Percentiles rank a stretch among this genome's conserved stretches.
Evolutionary conservation across 2,113 vertebrate genomes (phyloP).

Genomic region (Strigops habroptila): DNA sequence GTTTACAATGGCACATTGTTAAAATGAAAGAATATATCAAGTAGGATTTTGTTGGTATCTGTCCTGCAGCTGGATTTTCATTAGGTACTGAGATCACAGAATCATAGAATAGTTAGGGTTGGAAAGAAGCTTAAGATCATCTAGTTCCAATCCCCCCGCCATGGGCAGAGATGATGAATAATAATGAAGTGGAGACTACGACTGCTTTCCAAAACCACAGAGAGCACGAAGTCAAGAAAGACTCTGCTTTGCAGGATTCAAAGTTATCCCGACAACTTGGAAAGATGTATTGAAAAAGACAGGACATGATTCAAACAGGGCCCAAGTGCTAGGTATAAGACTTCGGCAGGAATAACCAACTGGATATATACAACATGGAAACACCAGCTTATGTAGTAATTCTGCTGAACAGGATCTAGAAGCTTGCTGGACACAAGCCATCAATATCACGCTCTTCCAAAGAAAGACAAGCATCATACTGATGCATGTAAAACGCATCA

Average conservation of each 20-base stretch:
- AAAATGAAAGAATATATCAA: neutral
- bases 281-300: neutral
- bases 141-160: too few species aligned
- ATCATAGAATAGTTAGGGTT: neutral
- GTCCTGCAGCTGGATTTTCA: neutral
- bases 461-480: neutral
- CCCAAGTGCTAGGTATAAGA: neutral
- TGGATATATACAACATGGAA: neutral
- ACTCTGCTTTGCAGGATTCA: neutral
- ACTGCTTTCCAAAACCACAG: neutral
- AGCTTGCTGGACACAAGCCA: neutral
- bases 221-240: neutral
- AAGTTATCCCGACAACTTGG: neutral
- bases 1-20: neutral
- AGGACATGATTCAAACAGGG: neutral
- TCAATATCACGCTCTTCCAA: neutral
- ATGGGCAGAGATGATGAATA: neutral
- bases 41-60: neutral
- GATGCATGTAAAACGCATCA: neutral
- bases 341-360: neutral
- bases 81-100: neutral
- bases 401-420: neutral
- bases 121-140: neutral
- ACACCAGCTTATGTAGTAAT: fast-evolving
- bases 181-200: neutral